phyloP scores from a whole-genome alignment of 2,113 vertebrate species.

The Albula goreensis region DNA sequence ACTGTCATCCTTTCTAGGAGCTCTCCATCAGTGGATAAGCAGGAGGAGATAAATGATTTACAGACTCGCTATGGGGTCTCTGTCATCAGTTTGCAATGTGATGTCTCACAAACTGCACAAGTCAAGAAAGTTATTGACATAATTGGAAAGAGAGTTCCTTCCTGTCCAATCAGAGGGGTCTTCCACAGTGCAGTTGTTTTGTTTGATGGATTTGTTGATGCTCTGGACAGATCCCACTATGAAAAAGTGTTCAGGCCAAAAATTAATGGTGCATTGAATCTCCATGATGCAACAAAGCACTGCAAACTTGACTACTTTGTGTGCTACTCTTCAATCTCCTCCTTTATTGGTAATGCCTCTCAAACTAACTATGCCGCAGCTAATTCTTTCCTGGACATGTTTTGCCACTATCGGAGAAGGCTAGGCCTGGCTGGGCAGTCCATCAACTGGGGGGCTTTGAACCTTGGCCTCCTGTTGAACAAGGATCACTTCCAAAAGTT shows the following conservation, averaged over 20 bases:
- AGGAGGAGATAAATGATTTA: slow-evolving; percentile 65
- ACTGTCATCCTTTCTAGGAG: slow-evolving; percentile 76
- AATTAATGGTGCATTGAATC: slow-evolving; percentile 78
- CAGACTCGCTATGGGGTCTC: slow-evolving; percentile 58
- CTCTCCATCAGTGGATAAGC: slow-evolving; percentile 59
- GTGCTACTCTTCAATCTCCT: slow-evolving; percentile 80
- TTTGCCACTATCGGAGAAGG: slow-evolving; percentile 79
- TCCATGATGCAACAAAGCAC: slow-evolving; percentile 71
- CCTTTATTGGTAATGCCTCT: slow-evolving; percentile 75
- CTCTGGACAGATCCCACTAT: slow-evolving; percentile 69
- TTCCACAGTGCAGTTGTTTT: slow-evolving; percentile 84
- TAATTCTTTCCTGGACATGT: slow-evolving; percentile 79
- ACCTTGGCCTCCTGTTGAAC: slow-evolving; percentile 75
- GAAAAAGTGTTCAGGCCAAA: slow-evolving; percentile 81
- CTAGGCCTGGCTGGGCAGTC: slow-evolving; percentile 77
- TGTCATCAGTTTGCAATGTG: slow-evolving; percentile 68
- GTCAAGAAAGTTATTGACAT: slow-evolving; percentile 63
- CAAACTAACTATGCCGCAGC: slow-evolving; percentile 84
- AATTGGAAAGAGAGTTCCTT: slow-evolving; percentile 60
- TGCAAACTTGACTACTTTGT: slow-evolving; percentile 82
- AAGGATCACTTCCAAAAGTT: slow-evolving; percentile 69
- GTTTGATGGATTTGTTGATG: slow-evolving; percentile 72
- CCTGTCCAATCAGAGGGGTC: slow-evolving; percentile 73
- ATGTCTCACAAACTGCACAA: slow-evolving; percentile 60
- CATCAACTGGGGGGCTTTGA: slow-evolving; percentile 83